These are phyloP conservation scores for Helobdella robusta DNA, from an alignment of 2,888 invertebrate species.

Conservation along the genomic window DNA sequence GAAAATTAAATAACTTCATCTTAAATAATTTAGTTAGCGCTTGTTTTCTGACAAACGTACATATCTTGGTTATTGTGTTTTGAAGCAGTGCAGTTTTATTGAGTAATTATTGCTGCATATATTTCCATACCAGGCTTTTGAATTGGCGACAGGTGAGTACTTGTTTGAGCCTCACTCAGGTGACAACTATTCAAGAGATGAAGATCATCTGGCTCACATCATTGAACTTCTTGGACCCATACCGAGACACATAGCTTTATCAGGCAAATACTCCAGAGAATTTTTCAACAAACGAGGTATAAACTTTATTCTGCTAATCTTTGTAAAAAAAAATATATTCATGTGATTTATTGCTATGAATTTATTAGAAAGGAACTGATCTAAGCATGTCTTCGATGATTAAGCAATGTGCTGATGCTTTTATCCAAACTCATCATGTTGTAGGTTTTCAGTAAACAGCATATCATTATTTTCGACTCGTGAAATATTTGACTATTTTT, in stretches of 20 bases:
- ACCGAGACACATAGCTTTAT: slow-evolving; percentile 77
- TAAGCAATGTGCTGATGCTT: not conserved
- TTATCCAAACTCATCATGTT: too few species aligned
- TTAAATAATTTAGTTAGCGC: too few species aligned
- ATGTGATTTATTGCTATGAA: too few species aligned
- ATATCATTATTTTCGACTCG: too few species aligned
- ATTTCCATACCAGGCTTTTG: slow-evolving; percentile 84
- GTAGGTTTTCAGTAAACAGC: too few species aligned
- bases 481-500: too few species aligned
- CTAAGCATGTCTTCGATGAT: not conserved
- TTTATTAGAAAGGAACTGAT: too few species aligned
- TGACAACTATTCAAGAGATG: slow-evolving; percentile 89
- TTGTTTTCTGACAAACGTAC: too few species aligned
- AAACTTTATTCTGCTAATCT: slow-evolving; percentile 52
- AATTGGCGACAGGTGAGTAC: slow-evolving; percentile 97
- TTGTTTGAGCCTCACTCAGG: slow-evolving; percentile 97
- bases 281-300: slow-evolving; percentile 85
- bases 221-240: slow-evolving; percentile 94
- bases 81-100: too few species aligned
- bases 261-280: slow-evolving; percentile 82
- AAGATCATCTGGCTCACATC: slow-evolving; percentile 97
- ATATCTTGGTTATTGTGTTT: too few species aligned
- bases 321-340: not conserved
- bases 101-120: too few species aligned
- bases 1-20: too few species aligned